A percentile compares a stretch with the other conserved stretches of the same genome.
phyloP scores from a whole-genome alignment of 2,888 invertebrate species.

The Nudaria mundana region DNA sequence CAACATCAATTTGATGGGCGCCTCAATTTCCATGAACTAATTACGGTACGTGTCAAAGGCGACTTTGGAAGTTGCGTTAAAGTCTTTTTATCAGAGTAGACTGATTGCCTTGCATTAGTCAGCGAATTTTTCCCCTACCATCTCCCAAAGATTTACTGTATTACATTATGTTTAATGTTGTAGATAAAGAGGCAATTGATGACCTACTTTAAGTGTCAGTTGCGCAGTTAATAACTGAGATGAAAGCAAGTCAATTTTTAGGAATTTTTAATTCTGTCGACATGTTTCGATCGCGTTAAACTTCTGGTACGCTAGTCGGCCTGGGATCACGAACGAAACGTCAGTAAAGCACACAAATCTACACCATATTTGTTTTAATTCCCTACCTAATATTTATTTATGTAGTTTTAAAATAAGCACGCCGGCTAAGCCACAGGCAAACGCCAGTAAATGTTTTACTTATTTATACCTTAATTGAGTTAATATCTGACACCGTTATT shows the following conservation, averaged over 20 bases:
- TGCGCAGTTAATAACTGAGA: background rate
- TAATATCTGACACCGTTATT: constrained; percentile 16
- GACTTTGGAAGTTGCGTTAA: constrained; percentile 26
- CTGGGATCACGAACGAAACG: no score
- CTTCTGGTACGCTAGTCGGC: no score
- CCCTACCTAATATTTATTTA: no score
- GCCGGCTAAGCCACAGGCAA: no score
- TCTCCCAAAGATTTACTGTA: constrained; percentile 42
- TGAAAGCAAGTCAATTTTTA: background rate
- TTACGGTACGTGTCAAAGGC: constrained; percentile 31
- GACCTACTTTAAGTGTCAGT: constrained; percentile 22
- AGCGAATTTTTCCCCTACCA: constrained; percentile 49
- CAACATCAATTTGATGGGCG: constrained; percentile 6
- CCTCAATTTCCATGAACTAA: constrained; percentile 28
- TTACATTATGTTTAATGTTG: constrained; percentile 48
- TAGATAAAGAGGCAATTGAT: constrained; percentile 55
- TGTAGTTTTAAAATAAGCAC: no score
- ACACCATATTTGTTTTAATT: no score
- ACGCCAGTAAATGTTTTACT: no score
- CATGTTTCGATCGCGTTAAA: no score
- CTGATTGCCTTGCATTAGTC: constrained; percentile 61
- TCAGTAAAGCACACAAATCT: no score
- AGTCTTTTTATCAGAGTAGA: constrained; percentile 53
- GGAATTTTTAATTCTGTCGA: no score
- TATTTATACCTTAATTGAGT: no score